phyloP scores from a whole-genome alignment of 1,140 invertebrate genomes.

The Centruroides sculpturatus region DNA sequence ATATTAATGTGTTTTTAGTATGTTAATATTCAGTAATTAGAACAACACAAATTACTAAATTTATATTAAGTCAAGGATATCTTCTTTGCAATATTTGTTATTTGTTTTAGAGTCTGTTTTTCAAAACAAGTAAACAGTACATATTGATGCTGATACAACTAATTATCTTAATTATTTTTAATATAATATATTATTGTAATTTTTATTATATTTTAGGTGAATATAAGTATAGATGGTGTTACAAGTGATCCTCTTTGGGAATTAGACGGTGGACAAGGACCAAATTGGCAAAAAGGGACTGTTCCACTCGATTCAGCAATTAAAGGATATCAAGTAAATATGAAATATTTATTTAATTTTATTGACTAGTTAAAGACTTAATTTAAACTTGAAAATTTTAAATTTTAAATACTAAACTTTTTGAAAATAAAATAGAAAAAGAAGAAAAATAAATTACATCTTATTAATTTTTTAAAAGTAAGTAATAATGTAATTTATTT shows the following conservation, averaged over 20 bases:
- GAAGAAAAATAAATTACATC: too few species aligned
- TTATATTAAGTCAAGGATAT: too few species aligned
- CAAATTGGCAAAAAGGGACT: slow-evolving; percentile 2
- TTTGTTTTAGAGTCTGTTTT: too few species aligned
- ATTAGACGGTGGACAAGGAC: neutral
- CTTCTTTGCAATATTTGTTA: too few species aligned
- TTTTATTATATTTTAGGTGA: neutral
- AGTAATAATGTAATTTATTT: too few species aligned
- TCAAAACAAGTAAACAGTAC: too few species aligned
- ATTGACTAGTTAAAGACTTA: neutral
- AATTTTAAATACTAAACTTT: neutral
- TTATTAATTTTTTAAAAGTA: too few species aligned
- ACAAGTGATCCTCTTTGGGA: slow-evolving; percentile 5
- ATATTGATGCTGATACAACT: neutral
- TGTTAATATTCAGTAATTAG: too few species aligned
- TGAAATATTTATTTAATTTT: neutral
- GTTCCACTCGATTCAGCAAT: neutral
- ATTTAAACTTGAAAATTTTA: neutral
- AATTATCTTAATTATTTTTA: neutral
- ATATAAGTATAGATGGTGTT: neutral
- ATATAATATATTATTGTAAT: too few species aligned
- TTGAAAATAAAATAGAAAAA: too few species aligned
- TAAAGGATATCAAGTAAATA: neutral
- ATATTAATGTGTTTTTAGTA: too few species aligned
- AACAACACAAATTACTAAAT: too few species aligned